Percentiles rank a stretch among this genome's conserved stretches.
These are phyloP conservation scores for Synergus itoensis DNA, from an alignment of 2,888 invertebrate genomes.

Conservation along the genomic window DNA sequence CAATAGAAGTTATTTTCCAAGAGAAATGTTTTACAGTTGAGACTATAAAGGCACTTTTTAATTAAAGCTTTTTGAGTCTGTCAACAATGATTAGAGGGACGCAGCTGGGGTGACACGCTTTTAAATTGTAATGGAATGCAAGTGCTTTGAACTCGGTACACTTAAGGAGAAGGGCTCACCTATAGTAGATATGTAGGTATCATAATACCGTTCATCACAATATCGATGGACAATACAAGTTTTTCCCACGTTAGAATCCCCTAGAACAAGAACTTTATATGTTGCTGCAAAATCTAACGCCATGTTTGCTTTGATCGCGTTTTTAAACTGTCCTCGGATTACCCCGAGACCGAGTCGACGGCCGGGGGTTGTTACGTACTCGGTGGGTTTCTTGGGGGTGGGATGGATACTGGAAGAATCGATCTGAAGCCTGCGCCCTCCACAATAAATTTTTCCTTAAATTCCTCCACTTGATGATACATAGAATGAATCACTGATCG, in stretches of 20 bases:
- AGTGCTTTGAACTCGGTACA: not conserved
- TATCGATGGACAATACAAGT: conserved; percentile 94
- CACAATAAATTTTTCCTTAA: not conserved
- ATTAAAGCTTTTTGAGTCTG: not conserved
- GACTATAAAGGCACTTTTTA: not conserved
- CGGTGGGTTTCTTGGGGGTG: conserved; percentile 35
- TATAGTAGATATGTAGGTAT: conserved; percentile 94
- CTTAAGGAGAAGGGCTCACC: conserved; percentile 81
- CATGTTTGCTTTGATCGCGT: conserved; percentile 79
- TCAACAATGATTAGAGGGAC: conserved; percentile 4
- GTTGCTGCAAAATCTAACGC: conserved; percentile 92
- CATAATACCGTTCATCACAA: conserved; percentile 93
- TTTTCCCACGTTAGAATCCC: conserved; percentile 94
- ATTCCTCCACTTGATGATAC: conserved; percentile 4
- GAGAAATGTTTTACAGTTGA: not conserved
- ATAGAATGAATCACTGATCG: not conserved
- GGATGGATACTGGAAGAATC: conserved; percentile 56
- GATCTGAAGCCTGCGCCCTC: conserved; percentile 72
- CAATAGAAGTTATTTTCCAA: not conserved
- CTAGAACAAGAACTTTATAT: conserved; percentile 91
- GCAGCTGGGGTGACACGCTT: not conserved
- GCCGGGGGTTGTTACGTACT: conserved; percentile 61
- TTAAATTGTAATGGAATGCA: not conserved
- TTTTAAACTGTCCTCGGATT: conserved; percentile 70
- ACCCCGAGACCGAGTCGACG: conserved; percentile 68